Conservation (phyloP, 2,888 invertebrate species). For the Amphipoea oculea region DNA sequence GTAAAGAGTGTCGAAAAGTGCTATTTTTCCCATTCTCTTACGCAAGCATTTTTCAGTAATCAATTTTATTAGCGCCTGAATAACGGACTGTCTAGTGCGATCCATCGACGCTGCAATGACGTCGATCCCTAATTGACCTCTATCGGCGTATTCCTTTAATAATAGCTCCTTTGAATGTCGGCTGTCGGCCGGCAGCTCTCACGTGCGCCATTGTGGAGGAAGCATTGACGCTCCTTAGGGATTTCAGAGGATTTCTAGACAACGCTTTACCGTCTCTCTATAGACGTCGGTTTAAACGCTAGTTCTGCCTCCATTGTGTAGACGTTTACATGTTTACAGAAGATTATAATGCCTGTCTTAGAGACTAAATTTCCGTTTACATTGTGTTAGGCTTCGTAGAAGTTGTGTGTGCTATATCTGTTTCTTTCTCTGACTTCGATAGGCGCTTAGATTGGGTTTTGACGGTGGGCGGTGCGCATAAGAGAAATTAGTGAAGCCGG, state of each 20-base stretch:
- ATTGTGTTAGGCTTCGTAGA: slow-evolving; percentile 24
- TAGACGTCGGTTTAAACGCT: slow-evolving; percentile 71
- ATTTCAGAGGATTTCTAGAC: slow-evolving; percentile 83
- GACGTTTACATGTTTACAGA: slow-evolving; percentile 68
- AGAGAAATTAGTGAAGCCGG: slow-evolving; percentile 81
- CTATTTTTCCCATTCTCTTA: not conserved
- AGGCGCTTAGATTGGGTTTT: slow-evolving; percentile 68
- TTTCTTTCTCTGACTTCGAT: slow-evolving; percentile 23
- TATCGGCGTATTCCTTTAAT: slow-evolving; percentile 80
- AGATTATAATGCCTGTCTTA: slow-evolving; percentile 69
- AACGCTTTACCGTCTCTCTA: slow-evolving; percentile 73
- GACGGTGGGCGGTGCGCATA: slow-evolving; percentile 72
- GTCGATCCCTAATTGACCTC: slow-evolving; percentile 83
- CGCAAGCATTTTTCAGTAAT: not conserved
- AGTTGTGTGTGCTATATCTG: slow-evolving; percentile 23
- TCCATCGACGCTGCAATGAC: slow-evolving; percentile 57
- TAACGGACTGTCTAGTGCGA: slow-evolving; percentile 55
- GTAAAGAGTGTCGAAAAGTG: not conserved
- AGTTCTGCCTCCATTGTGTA: slow-evolving; percentile 72
- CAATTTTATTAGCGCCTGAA: not conserved
- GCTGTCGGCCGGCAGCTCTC: slow-evolving; percentile 77
- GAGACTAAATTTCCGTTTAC: slow-evolving; percentile 43
- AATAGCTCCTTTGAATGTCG: slow-evolving; percentile 84
- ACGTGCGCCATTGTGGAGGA: slow-evolving; percentile 81
- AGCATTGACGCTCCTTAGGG: slow-evolving; percentile 81